phyloP scores from a whole-genome alignment of 2,888 invertebrate species.

The Agriopis aurantiaria region DNA sequence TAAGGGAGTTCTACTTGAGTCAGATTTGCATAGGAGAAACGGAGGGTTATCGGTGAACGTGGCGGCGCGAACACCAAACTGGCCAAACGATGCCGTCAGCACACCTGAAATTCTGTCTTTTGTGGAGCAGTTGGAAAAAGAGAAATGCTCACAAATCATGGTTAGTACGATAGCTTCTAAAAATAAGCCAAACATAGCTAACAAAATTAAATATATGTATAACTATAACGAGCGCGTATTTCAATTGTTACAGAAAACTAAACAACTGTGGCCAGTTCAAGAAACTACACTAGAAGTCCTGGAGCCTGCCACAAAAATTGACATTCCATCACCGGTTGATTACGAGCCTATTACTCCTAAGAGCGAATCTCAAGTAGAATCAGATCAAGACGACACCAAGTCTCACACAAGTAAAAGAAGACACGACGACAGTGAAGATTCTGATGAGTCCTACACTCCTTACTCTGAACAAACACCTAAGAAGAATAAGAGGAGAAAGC shows the following conservation, averaged over 20 bases:
- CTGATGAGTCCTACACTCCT: conserved; percentile 79
- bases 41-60: conserved; percentile 69
- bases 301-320: conserved; percentile 54
- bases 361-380: conserved; percentile 75
- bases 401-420: conserved; percentile 61
- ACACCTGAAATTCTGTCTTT: conserved; percentile 80
- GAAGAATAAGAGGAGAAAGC: conserved; percentile 72
- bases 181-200: background rate
- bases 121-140: conserved; percentile 80
- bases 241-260: conserved; percentile 59
- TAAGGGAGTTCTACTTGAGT: conserved; percentile 45
- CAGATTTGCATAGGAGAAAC: conserved; percentile 48
- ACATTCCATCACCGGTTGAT: conserved; percentile 61
- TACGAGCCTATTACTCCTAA: conserved; percentile 77
- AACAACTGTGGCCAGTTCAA: conserved; percentile 55
- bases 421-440: conserved; percentile 74
- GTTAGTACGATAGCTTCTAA: conserved; percentile 55
- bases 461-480: conserved; percentile 65
- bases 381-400: conserved; percentile 71
- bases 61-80: conserved; percentile 57
- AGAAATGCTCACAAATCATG: conserved; percentile 62
- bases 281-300: conserved; percentile 44
- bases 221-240: conserved; percentile 3
- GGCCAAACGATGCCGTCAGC: conserved; percentile 69
- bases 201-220: background rate